These are phyloP conservation scores for Acrocyrtus sp. DNA, from an alignment of 2,888 invertebrate species.

Conservation along the genomic window DNA sequence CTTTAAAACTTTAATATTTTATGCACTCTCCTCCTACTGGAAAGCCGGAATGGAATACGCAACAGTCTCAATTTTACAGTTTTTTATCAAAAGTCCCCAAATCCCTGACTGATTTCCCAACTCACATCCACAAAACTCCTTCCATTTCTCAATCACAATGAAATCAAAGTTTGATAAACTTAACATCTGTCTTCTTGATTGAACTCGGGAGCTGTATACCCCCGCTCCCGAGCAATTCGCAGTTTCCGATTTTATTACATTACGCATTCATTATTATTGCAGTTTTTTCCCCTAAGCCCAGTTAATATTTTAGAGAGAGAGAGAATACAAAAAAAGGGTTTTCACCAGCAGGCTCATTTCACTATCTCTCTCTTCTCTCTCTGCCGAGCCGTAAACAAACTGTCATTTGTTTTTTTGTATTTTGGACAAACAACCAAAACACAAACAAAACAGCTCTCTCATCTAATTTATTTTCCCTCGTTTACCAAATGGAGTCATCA, in stretches of 20 bases:
- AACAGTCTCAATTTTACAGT: too few species aligned
- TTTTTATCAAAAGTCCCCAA: neutral
- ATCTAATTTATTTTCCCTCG: neutral
- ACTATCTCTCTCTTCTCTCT: too few species aligned
- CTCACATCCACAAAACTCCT: too few species aligned
- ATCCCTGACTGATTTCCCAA: constrained; percentile 4
- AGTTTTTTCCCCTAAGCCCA: neutral
- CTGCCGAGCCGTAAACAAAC: neutral
- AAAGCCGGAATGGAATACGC: too few species aligned
- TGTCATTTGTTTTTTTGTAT: neutral
- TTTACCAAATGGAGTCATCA: neutral
- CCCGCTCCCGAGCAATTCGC: too few species aligned
- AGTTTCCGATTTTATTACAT: too few species aligned
- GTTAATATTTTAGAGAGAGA: neutral
- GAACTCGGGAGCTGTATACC: neutral
- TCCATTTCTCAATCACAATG: neutral
- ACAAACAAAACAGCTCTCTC: neutral
- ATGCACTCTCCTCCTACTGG: too few species aligned
- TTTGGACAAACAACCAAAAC: neutral
- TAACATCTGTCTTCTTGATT: neutral
- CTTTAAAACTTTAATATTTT: too few species aligned
- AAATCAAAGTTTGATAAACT: neutral
- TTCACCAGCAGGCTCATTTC: neutral
- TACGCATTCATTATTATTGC: neutral
- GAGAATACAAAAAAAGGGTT: neutral